These are phyloP conservation scores for Hemicrepidius hirtus DNA, from an alignment of 2,888 invertebrate species.

Conservation along the genomic window DNA sequence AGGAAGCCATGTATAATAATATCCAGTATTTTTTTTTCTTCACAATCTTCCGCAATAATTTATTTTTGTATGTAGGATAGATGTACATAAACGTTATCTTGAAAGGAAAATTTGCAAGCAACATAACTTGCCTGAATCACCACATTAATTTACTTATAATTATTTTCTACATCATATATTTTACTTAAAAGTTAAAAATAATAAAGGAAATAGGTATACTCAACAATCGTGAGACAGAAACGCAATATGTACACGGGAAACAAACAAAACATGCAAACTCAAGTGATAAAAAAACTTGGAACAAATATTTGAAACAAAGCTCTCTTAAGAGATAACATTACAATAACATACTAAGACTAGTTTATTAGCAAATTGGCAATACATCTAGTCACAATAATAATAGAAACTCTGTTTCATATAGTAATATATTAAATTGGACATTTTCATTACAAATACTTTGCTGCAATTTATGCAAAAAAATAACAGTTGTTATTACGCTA, in stretches of 20 bases:
- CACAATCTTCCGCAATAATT: too few relatives aligned
- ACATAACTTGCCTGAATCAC: slow-evolving; percentile 32
- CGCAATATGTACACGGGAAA: slow-evolving; percentile 25
- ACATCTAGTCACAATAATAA: slow-evolving; percentile 47
- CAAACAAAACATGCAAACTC: slow-evolving; percentile 11
- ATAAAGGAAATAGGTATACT: slow-evolving; percentile 33
- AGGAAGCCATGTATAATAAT: slow-evolving; percentile 13
- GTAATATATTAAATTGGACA: slow-evolving; percentile 47
- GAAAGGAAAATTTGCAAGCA: not conserved
- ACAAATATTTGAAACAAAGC: slow-evolving; percentile 38
- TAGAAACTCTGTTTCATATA: slow-evolving; percentile 45
- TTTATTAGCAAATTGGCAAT: slow-evolving; percentile 45
- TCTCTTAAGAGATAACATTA: slow-evolving; percentile 41
- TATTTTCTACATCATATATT: slow-evolving; percentile 3
- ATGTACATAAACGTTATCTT: slow-evolving; percentile 68
- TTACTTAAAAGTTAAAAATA: slow-evolving; percentile 23
- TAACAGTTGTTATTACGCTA: not conserved
- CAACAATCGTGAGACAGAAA: slow-evolving; percentile 21
- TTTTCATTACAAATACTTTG: slow-evolving; percentile 42
- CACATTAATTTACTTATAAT: slow-evolving; percentile 16
- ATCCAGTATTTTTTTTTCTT: too few relatives aligned
- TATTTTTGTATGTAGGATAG: too few relatives aligned
- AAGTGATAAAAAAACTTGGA: slow-evolving; percentile 27
- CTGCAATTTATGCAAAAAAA: slow-evolving; percentile 28
- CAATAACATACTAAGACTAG: slow-evolving; percentile 44